These are phyloP conservation scores for Palloptera scutellata DNA, from an alignment of 2,888 invertebrate species.

Conservation along the genomic window DNA sequence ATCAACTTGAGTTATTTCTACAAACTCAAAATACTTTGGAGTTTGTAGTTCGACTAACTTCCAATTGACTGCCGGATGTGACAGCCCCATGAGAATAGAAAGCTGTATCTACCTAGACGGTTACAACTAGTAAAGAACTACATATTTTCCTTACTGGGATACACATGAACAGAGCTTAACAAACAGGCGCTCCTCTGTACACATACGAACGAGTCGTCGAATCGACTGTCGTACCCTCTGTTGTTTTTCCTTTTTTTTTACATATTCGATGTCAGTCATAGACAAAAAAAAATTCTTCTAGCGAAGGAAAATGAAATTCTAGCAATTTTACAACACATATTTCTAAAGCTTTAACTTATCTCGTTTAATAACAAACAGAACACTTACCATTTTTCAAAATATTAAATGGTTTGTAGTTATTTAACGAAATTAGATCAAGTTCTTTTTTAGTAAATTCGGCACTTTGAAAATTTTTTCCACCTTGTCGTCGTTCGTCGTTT, in stretches of 20 bases:
- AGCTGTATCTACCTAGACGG: not conserved
- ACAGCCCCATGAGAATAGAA: not conserved
- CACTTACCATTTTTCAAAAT: constrained; percentile 29
- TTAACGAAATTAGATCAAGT: constrained; percentile 6
- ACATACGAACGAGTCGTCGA: not conserved
- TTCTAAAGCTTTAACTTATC: not conserved
- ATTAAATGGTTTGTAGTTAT: constrained; percentile 3
- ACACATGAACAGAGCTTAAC: too few relatives aligned
- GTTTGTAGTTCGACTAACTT: too few relatives aligned
- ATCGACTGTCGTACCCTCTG: not conserved
- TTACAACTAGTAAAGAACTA: too few relatives aligned
- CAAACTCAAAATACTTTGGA: too few relatives aligned
- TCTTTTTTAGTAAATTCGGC: constrained; percentile 14
- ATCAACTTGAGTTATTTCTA: too few relatives aligned
- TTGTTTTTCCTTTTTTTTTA: not conserved
- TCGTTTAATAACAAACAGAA: not conserved
- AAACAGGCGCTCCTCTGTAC: not conserved
- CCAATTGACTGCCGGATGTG: not conserved
- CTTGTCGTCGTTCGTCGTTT: constrained; percentile 37
- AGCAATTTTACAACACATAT: not conserved
- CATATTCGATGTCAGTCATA: not conserved
- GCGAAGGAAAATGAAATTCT: not conserved
- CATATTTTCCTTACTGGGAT: too few relatives aligned
- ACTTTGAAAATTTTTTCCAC: constrained; percentile 33
- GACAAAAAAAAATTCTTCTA: not conserved